Base-by-base conservation (phyloP, 2,113 vertebrate species). In the Balaeniceps rex region DNA sequence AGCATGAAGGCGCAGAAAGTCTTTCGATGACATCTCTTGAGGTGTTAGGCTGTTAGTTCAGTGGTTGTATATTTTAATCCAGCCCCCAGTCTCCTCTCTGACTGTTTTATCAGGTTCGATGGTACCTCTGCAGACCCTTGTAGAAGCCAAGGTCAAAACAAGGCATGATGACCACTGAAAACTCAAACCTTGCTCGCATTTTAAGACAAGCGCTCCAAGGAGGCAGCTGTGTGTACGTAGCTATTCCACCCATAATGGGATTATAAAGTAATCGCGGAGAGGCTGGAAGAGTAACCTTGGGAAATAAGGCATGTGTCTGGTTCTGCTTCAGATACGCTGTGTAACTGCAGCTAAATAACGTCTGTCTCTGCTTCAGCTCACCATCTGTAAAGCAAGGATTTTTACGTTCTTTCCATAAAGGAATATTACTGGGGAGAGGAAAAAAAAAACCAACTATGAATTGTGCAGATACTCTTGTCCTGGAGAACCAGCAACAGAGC, bases 221-320 rank as follows among this genome's bases (percentile, higher is more conserved):
- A 90, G 75, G 83, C 86, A 94, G 72, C 69, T 86, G 83, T 86
- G 64, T 66, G 49, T 76, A 33, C 2, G 4, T 25, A 76, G 65
- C 65, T 81, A 58, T 93, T 93, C 83, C 52, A 54, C 57, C 72
- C 63, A 11, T 82, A 92, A 85, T 81, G 89, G 84, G 78, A 88
- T 94, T 96, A 74, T 80, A 87, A 93, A 95, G 79, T 71, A 74
- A 88, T 91, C 87, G 87, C 6, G 0, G 68, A 42, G 55, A 91
- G 76, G 63, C 75, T 95, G 89, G 49, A 83, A 87, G 77, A 86
- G 84, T 74, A 89, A 91, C 93, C 84, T 94, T 97, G 81, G 87
- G 94, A 95, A 90, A 69, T 60, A 85, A 94, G 85, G 72, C 64
- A 13, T 49, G 87, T 71, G 72, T 57, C 65, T 82, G 58, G 64